A percentile compares a stretch with the other conserved stretches of the same genome.
These are phyloP conservation scores for Tiaroga cobitis DNA, from an alignment of 2,797 vertebrate genomes.

Conservation along the genomic window DNA sequence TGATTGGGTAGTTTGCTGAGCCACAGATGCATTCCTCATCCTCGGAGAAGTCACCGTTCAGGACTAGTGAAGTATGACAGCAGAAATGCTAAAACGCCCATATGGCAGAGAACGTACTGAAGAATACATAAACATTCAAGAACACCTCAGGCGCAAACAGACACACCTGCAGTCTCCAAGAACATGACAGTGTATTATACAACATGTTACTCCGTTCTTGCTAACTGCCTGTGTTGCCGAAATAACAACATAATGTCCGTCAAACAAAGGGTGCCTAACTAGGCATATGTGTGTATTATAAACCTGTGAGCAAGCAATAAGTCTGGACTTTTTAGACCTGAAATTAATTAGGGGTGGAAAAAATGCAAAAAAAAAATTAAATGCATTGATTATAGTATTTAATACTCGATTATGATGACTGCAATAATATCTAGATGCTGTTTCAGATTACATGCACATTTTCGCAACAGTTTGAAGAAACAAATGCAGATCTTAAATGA, in stretches of 20 bases:
- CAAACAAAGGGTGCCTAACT: not conserved
- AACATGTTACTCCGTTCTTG: not conserved
- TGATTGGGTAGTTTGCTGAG: slow-evolving; percentile 35
- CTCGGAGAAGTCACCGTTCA: slow-evolving; percentile 32
- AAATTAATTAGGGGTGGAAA: not conserved
- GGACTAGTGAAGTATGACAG: slow-evolving; percentile 46
- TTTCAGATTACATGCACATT: not conserved
- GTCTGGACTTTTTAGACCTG: not conserved
- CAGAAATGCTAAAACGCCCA: slow-evolving; percentile 35
- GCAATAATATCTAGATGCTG: not conserved
- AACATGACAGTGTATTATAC: not conserved
- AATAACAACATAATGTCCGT: not conserved
- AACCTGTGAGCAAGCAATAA: not conserved
- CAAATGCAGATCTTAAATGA: not conserved
- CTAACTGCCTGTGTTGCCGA: not conserved
- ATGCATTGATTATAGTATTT: not conserved
- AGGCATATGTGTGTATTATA: not conserved
- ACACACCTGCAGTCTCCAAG: slow-evolving; percentile 26
- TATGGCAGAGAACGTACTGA: slow-evolving; percentile 38
- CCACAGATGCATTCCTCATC: slow-evolving; percentile 14
- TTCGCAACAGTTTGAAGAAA: not conserved
- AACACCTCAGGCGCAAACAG: slow-evolving; percentile 22
- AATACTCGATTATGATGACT: not conserved
- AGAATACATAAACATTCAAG: slow-evolving; percentile 52
- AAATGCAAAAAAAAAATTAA: not conserved